Evolutionary conservation across 2,113 vertebrate species (phyloP).

Genomic region (Corythornis madagascariensis): DNA sequence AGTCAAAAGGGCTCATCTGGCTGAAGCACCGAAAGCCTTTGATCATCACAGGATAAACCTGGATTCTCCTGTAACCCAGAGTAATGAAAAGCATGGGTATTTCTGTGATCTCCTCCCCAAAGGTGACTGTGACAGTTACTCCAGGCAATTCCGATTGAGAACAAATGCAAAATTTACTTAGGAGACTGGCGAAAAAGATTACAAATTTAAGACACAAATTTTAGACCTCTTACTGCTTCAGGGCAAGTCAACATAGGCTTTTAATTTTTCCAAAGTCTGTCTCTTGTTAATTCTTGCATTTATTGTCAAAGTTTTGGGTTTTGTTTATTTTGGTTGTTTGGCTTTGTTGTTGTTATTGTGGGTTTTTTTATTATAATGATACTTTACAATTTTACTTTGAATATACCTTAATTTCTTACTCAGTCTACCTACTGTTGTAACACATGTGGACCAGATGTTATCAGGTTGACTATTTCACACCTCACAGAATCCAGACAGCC

Average conservation of each 20-base stretch:
- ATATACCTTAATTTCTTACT: background rate
- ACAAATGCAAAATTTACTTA: background rate
- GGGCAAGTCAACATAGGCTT: background rate
- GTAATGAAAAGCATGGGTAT: background rate
- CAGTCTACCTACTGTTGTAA: background rate
- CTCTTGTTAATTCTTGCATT: background rate
- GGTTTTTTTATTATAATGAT: background rate
- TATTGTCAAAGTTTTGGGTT: background rate
- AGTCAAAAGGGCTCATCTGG: background rate
- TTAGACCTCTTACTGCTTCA: background rate
- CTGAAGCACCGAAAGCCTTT: background rate
- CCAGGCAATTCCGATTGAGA: background rate
- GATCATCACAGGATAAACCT: background rate
- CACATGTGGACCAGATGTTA: background rate
- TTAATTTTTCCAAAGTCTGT: background rate
- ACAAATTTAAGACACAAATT: background rate
- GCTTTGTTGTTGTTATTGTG: too few species aligned
- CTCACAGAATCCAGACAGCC: background rate
- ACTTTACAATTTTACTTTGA: background rate
- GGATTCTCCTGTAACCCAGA: background rate
- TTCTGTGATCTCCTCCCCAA: background rate
- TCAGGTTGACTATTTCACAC: background rate
- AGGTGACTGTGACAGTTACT: background rate
- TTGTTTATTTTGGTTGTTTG: too few species aligned
- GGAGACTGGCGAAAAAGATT: background rate